phyloP scores from a whole-genome alignment of 1,140 invertebrate species.

The Pectinophora gossypiella region DNA sequence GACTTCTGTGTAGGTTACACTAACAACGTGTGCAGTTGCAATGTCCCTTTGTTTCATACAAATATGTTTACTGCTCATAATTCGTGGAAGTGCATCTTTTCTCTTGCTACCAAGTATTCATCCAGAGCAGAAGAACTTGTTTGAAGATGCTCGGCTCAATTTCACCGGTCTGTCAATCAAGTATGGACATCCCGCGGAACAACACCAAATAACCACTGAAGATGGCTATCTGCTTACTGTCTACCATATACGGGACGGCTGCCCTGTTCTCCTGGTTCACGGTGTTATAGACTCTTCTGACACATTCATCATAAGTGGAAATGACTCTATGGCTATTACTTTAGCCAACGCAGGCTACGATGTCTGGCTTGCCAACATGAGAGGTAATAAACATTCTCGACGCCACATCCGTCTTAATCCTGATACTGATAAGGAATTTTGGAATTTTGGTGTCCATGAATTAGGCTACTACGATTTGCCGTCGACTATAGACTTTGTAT shows the following conservation, averaged over 20 bases:
- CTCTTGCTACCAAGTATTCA: too few relatives aligned
- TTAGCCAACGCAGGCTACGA: background rate
- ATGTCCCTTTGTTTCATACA: too few relatives aligned
- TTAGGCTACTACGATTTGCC: background rate
- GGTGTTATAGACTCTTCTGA: background rate
- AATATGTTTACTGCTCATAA: too few relatives aligned
- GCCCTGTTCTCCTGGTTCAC: background rate
- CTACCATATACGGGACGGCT: background rate
- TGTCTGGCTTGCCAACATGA: background rate
- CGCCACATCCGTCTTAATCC: background rate
- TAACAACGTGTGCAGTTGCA: too few relatives aligned
- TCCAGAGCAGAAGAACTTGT: too few relatives aligned
- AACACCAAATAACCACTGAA: background rate
- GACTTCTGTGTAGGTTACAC: too few relatives aligned
- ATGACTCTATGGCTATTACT: background rate
- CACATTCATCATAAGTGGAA: background rate
- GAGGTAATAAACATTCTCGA: background rate
- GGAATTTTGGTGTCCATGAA: background rate
- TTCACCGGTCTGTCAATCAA: background rate
- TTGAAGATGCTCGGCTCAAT: background rate
- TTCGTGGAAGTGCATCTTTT: too few relatives aligned
- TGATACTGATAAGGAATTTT: background rate
- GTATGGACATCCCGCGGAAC: background rate
- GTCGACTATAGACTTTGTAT: background rate
- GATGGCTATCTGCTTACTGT: background rate